Evolutionary conservation across 2,797 vertebrate species (phyloP), one percentile per base, ranked within the genome.

Genomic region (Peromyscus aztecus): DNA sequence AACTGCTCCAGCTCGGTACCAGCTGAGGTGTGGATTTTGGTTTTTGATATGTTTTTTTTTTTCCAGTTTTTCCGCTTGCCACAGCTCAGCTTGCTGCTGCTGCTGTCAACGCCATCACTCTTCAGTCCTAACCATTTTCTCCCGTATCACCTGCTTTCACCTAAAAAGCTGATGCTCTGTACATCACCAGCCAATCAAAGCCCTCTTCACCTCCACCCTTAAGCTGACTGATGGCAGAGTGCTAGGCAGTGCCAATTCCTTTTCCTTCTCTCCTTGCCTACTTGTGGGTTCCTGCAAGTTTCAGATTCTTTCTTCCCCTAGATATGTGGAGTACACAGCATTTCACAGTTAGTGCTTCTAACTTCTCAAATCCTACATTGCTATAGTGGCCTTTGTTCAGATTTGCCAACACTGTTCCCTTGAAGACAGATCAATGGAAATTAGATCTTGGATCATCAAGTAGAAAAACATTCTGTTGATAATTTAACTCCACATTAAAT

Each of bases 401-500:
- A 57, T 52, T 12, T 6, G 57, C 14, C 27, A 90, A 83, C 6
- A 13, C 6, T n/a, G 75, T 87, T 71, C 83, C 63, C 13, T 49
- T n/a, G 63, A 17, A 84, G 40, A 23, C 84, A 94, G 75, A 61
- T 77, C n/a, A 61, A 75, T 88, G 61, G n/a, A 95, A 93, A 67
- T 46, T 84, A 92, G n/a, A 57, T 57, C 27, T 59, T 59, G 49
- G 86, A 78, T 21, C 57, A 84, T 49, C 24, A 81, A 57, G 40
- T 67, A 75, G 13, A 88, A 31, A 92, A 96, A 81, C 46, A n/a
- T 57, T 85, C 40, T 31, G 4, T 46, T 92, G 76, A 46, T 73
- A 87, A 81, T 95, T 90, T 92, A 96, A 84, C 63, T 80, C 81
- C 71, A 23, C 37, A 37, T 89, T 83, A 61, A 95, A 67, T 84